Evolutionary conservation across 1,140 invertebrate species (phyloP), one percentile per base, ranked within the genome.

Genomic region (Scaptodrosophila lebanonensis): DNA sequence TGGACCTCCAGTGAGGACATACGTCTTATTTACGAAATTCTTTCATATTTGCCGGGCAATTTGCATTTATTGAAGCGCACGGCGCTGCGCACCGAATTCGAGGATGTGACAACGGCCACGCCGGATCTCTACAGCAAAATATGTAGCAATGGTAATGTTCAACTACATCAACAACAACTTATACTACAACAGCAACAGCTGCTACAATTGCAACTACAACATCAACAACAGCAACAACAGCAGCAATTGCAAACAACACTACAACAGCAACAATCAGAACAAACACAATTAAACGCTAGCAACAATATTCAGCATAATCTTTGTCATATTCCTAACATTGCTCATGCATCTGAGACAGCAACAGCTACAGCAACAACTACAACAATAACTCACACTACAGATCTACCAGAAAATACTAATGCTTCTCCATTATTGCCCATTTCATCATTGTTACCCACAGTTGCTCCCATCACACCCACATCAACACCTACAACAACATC

Each of bases 1-100:
- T 94, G 94, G 90, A 90, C 89, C 71, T 91, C 90, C 27, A 89
- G 91, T 83, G 92, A 89, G 61, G 88, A 88, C 67, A 85, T 87
- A 43, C 83, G 84, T 29, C 70, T 86, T 38, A 87, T 87, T 18
- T 87, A 87, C 32, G 85, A 86, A 63, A 87, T 87, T 64, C 70
- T 87, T 57, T 85, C 85, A 63, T 85, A 67, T 84, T 71, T 87
- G 75, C 86, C 86, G 50, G 66, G 75, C 60, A 85, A 86, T 84
- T 69, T 87, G 50, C 83, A 73, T 60, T 59, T 87, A 58, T 40
- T 87, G 42, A 87, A 87, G 66, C 79, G 83, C 53, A 87, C 86
- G 38, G 85, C 86, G 52, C 60, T 87, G 27, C 84, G 84, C 30
- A 87, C 86, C 27, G 86, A 87, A 84, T 86, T 87, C 45, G 86